phyloP scores from a whole-genome alignment of 2,113 vertebrate species.

The Malurus melanocephalus region DNA sequence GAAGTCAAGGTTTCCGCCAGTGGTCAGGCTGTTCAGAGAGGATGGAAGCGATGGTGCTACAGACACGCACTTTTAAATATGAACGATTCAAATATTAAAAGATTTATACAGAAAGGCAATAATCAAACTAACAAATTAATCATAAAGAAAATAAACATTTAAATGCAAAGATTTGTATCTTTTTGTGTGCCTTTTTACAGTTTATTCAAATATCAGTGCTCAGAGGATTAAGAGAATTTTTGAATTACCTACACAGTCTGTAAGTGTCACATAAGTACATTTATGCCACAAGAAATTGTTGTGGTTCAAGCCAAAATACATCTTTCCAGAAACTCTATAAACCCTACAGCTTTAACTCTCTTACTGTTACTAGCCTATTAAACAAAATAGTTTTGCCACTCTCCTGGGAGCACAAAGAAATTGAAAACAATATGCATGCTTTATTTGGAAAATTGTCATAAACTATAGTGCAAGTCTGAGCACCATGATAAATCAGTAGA shows the following conservation, averaged over 20 bases:
- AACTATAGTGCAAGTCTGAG: conserved; percentile 13
- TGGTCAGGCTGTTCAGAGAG: neutral
- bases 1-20: neutral
- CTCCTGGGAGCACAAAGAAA: conserved; percentile 36
- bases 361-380: conserved; percentile 39
- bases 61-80: neutral
- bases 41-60: neutral
- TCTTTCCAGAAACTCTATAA: conserved; percentile 36
- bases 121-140: neutral
- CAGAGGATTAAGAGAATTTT: conserved; percentile 30
- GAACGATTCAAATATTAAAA: neutral
- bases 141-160: neutral
- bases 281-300: conserved; percentile 3
- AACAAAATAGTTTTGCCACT: conserved; percentile 40
- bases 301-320: conserved; percentile 33
- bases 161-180: neutral
- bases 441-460: conserved; percentile 45
- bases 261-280: conserved; percentile 30
- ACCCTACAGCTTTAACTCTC: conserved; percentile 9
- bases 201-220: conserved; percentile 5
- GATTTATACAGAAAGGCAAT: neutral
- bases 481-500: conserved; percentile 47
- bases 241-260: conserved; percentile 43
- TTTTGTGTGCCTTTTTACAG: neutral
- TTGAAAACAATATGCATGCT: conserved; percentile 45